These are phyloP conservation scores for Tenthredo amoena DNA, from an alignment of 2,888 invertebrate genomes.

Conservation along the genomic window DNA sequence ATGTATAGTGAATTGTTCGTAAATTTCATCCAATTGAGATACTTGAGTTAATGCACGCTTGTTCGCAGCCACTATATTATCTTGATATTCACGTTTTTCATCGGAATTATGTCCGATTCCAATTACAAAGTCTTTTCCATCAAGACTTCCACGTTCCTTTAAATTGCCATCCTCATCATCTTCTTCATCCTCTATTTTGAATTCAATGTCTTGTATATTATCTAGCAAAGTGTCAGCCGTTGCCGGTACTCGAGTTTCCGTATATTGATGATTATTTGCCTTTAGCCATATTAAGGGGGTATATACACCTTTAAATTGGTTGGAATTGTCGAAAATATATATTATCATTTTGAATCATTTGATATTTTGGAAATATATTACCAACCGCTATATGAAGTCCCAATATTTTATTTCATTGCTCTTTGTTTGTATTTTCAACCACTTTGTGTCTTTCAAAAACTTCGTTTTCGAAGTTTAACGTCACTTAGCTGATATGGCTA, in stretches of 20 bases:
- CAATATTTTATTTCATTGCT: no score
- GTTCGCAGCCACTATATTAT: not conserved
- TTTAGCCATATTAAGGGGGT: not conserved
- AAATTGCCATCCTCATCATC: not conserved
- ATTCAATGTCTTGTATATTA: constrained; percentile 13
- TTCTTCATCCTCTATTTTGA: not conserved
- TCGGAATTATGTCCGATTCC: not conserved
- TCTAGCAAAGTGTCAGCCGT: constrained; percentile 52
- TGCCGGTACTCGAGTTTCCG: constrained; percentile 62
- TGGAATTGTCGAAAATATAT: no score
- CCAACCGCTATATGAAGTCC: no score
- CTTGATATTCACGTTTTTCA: not conserved
- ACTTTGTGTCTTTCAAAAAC: no score
- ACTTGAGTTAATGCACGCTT: not conserved
- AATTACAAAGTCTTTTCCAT: not conserved
- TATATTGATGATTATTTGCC: constrained; percentile 65
- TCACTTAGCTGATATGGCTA: no score
- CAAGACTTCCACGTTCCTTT: not conserved
- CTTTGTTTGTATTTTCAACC: no score
- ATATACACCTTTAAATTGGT: no score
- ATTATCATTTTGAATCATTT: no score
- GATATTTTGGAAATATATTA: no score
- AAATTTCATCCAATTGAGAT: not conserved
- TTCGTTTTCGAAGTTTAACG: no score
- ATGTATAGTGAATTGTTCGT: constrained; percentile 23